These are phyloP conservation scores for Hyposoter didymator DNA, from an alignment of 2,888 invertebrate species.

Conservation along the genomic window DNA sequence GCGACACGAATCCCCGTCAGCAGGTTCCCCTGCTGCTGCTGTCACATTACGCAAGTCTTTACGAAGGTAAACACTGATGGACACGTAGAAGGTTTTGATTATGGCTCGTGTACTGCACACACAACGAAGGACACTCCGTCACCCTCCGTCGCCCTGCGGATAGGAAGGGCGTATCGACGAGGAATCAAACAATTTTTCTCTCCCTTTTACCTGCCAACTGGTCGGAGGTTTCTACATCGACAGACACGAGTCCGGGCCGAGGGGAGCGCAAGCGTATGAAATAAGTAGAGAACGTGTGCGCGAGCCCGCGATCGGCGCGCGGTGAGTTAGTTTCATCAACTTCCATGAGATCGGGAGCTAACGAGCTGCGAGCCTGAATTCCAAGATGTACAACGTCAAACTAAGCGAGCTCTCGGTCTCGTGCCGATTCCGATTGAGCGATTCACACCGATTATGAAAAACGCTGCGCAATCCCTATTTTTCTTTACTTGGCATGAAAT, in stretches of 20 bases:
- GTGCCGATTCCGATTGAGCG: conserved; percentile 9
- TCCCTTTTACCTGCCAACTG: neutral
- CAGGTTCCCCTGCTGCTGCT: conserved; percentile 28
- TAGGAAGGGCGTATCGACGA: neutral
- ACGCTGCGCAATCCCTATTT: conserved; percentile 2
- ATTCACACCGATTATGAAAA: conserved; percentile 9
- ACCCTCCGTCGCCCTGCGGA: neutral
- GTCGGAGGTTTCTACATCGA: neutral
- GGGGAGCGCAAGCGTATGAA: neutral
- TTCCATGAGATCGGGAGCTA: conserved; percentile 2
- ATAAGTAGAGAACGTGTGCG: conserved; percentile 11
- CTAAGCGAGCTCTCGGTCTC: neutral
- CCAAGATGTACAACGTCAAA: neutral
- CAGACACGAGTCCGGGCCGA: neutral
- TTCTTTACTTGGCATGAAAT: no score
- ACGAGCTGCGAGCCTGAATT: neutral
- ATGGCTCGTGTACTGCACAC: neutral
- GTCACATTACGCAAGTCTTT: conserved; percentile 16
- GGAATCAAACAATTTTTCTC: neutral
- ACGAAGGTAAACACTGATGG: neutral
- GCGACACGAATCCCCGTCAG: neutral
- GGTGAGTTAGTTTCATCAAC: conserved; percentile 2
- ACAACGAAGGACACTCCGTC: neutral
- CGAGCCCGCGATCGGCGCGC: neutral
- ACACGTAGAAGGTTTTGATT: neutral